These are phyloP conservation scores for Erinaceus europaeus DNA, from an alignment of 2,113 vertebrate species.

Conservation along the genomic window DNA sequence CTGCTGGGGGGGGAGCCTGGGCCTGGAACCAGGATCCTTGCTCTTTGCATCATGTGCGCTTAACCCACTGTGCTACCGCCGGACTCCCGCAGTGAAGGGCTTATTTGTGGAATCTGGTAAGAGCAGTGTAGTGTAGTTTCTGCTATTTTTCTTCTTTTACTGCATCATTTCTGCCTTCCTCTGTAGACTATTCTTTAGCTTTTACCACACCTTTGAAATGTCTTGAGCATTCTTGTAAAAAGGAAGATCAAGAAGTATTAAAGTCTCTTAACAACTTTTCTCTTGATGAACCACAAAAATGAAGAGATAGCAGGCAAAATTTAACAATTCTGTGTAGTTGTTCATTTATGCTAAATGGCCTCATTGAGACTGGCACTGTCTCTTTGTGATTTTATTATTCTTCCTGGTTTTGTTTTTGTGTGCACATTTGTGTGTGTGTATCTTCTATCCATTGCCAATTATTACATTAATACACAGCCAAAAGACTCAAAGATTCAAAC, in stretches of 20 bases:
- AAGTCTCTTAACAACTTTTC: neutral
- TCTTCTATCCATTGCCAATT: neutral
- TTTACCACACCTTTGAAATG: neutral
- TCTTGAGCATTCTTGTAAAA: neutral
- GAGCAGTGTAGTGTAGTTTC: neutral
- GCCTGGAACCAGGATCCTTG: no score
- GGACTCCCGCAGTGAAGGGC: neutral
- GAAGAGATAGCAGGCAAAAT: neutral
- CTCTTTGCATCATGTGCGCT: no score
- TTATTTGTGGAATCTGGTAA: neutral
- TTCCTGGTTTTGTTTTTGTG: no score
- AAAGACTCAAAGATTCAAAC: no score
- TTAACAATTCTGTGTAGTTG: neutral
- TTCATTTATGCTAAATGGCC: neutral
- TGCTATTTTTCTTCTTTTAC: neutral
- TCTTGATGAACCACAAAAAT: conserved; percentile 4
- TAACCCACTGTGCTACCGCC: no score
- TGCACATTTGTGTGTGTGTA: no score
- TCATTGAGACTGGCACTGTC: neutral
- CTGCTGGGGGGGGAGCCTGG: no score
- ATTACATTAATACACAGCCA: neutral
- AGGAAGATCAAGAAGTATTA: neutral
- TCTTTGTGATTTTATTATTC: no score
- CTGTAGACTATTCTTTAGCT: no score
- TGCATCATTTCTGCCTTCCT: neutral